Evolutionary conservation across 1,140 invertebrate genomes (phyloP).

Genomic region (Cydia amplana): DNA sequence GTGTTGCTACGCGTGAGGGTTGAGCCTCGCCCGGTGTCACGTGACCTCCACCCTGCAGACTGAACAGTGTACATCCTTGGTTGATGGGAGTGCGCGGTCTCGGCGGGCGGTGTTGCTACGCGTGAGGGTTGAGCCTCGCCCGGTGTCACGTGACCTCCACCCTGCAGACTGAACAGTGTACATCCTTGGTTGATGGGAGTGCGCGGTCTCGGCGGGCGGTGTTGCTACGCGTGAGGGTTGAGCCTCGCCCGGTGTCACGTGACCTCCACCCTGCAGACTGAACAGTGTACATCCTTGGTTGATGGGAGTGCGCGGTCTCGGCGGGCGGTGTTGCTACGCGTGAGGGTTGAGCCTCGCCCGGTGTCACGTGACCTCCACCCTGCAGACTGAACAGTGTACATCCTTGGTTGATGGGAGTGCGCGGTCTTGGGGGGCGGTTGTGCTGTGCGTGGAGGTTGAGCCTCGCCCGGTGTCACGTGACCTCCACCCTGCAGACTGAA

Average conservation of each 20-base stretch:
- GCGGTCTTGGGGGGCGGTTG: constrained; percentile 53
- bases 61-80: no score
- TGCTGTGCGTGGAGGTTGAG: constrained; percentile 57
- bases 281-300: constrained; percentile 43
- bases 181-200: background rate
- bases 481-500: constrained; percentile 12
- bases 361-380: background rate
- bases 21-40: no score
- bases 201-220: constrained; percentile 7
- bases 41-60: no score
- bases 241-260: background rate
- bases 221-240: no score
- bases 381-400: background rate
- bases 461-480: constrained; percentile 33
- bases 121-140: constrained; percentile 60
- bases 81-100: constrained; percentile 38
- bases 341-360: constrained; percentile 33
- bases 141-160: constrained; percentile 35
- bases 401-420: constrained; percentile 54
- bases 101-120: constrained; percentile 52
- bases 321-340: constrained; percentile 52
- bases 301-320: constrained; percentile 53
- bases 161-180: background rate
- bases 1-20: no score
- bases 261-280: background rate